These are phyloP conservation scores for Achroia grisella DNA, from an alignment of 1,140 invertebrate genomes.

Conservation along the genomic window DNA sequence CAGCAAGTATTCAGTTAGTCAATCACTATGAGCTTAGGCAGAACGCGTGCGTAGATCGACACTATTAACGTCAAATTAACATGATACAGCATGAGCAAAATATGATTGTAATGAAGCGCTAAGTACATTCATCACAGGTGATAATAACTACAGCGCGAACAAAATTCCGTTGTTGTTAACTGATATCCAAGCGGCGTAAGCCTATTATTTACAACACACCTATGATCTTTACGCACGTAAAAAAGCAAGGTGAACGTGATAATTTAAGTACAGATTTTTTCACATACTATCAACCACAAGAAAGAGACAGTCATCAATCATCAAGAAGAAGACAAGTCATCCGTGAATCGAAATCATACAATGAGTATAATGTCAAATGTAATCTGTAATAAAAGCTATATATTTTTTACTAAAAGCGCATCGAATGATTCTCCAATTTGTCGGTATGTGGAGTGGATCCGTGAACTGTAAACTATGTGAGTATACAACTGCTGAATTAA, in stretches of 20 bases:
- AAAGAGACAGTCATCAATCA: not conserved
- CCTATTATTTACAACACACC: slow-evolving; percentile 15
- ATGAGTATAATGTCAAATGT: slow-evolving; percentile 2
- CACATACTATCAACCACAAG: not conserved
- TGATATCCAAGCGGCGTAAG: slow-evolving; percentile 39
- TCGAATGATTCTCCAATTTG: slow-evolving; percentile 39
- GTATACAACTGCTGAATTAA: not conserved
- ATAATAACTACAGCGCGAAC: slow-evolving; percentile 35
- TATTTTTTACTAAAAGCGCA: slow-evolving; percentile 32
- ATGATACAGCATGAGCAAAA: slow-evolving; percentile 39
- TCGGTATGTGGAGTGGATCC: slow-evolving; percentile 38
- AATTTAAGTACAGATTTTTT: not conserved
- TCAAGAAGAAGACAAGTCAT: not conserved
- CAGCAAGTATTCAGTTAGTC: slow-evolving; percentile 16
- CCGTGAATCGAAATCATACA: not conserved
- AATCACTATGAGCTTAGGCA: slow-evolving; percentile 31
- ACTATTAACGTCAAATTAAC: slow-evolving; percentile 22
- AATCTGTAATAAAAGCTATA: slow-evolving; percentile 26
- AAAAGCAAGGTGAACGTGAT: slow-evolving; percentile 38
- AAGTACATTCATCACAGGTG: slow-evolving; percentile 47
- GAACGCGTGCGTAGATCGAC: slow-evolving; percentile 22
- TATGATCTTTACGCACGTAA: slow-evolving; percentile 11
- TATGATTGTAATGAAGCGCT: slow-evolving; percentile 48
- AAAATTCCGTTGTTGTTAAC: slow-evolving; percentile 41
- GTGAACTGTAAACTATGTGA: slow-evolving; percentile 13